Conservation (phyloP, 2,113 vertebrate genomes). For the Acinonyx jubatus region DNA sequence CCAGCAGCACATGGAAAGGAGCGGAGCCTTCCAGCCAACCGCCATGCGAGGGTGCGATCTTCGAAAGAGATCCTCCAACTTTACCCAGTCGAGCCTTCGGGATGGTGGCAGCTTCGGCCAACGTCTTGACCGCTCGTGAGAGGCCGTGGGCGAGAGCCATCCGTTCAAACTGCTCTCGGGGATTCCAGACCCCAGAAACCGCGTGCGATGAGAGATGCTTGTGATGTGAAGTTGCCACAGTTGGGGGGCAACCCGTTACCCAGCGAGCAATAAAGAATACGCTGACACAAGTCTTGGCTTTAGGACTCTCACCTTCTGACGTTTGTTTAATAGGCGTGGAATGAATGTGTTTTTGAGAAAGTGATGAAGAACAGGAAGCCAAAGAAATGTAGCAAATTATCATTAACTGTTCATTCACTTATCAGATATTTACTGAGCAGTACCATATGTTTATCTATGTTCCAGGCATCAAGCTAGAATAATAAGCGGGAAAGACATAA, state of each 20-base stretch:
- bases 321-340: not conserved
- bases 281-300: not conserved
- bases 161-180: not conserved
- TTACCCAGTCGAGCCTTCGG: not conserved
- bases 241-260: not conserved
- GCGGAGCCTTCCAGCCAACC: not conserved
- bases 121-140: not conserved
- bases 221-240: not conserved
- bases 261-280: not conserved
- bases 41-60: not conserved
- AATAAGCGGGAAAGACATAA: not conserved
- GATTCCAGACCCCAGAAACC: not conserved
- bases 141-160: not conserved
- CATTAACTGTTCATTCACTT: not conserved
- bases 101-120: not conserved
- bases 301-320: not conserved
- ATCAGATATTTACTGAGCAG: not conserved
- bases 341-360: not conserved
- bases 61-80: not conserved
- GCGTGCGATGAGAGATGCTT: not conserved
- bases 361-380: not conserved
- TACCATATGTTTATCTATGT: not conserved
- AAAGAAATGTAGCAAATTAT: not conserved
- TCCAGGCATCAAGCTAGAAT: not conserved
- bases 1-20: not conserved